Evolutionary conservation across 2,113 vertebrate genomes (phyloP).

Genomic region (Patagioenas fasciata): DNA sequence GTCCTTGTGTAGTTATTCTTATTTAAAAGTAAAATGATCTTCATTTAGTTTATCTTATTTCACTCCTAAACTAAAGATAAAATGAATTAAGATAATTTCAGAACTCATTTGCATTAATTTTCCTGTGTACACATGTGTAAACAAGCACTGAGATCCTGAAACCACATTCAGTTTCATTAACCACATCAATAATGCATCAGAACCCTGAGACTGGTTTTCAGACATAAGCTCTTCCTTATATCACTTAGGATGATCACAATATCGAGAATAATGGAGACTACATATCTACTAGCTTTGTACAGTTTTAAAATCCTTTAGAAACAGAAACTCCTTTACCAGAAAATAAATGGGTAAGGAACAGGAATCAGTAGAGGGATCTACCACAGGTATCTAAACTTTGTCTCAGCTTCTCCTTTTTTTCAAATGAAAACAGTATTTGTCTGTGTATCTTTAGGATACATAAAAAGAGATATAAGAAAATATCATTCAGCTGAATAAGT

Average conservation of each 20-base stretch:
- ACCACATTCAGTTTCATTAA: background rate
- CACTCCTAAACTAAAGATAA: constrained; percentile 31
- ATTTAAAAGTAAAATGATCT: constrained; percentile 57
- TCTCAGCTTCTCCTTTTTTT: background rate
- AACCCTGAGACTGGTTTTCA: background rate
- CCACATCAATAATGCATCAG: constrained; percentile 20
- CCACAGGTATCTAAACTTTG: background rate
- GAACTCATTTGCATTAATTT: constrained; percentile 55
- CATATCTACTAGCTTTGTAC: background rate
- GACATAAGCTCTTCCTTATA: background rate
- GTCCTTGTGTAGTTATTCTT: constrained; percentile 20
- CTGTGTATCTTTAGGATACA: background rate
- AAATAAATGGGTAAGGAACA: background rate
- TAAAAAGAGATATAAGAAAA: background rate
- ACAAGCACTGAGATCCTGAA: constrained; percentile 7
- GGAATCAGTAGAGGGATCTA: background rate
- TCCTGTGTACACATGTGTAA: constrained; percentile 23
- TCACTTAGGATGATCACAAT: background rate
- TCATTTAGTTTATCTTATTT: constrained; percentile 44
- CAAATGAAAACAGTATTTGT: background rate
- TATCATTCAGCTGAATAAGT: background rate
- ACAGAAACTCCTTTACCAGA: background rate
- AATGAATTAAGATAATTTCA: constrained; percentile 51
- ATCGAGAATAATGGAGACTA: background rate
- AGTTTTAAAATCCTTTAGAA: background rate